These are phyloP conservation scores for Cantharis rufa DNA, from an alignment of 2,888 invertebrate genomes.

Conservation along the genomic window DNA sequence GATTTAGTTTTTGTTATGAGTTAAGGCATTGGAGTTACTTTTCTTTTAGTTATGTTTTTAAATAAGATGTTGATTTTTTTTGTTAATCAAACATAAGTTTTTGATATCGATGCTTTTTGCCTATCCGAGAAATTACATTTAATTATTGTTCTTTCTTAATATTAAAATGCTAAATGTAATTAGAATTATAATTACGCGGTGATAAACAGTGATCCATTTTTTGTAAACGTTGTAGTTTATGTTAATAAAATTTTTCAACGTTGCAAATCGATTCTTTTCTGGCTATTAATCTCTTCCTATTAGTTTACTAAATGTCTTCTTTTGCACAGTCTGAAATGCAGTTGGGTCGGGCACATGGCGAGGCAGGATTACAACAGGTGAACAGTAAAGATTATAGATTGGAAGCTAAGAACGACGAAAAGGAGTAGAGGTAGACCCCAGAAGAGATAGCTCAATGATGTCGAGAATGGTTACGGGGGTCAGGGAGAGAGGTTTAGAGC, in stretches of 20 bases:
- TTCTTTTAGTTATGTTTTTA: neutral
- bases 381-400: too few species aligned
- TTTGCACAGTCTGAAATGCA: too few species aligned
- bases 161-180: conserved; percentile 4
- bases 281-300: neutral
- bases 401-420: too few species aligned
- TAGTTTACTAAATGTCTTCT: too few species aligned
- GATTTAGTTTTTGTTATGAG: neutral
- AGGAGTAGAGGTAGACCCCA: too few species aligned
- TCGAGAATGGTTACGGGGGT: too few species aligned
- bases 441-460: too few species aligned
- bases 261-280: neutral
- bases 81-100: neutral
- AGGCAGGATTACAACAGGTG: too few species aligned
- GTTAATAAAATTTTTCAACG: conserved; percentile 20
- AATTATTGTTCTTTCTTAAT: neutral
- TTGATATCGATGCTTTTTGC: neutral
- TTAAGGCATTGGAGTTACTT: neutral
- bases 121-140: neutral
- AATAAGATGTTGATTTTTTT: neutral
- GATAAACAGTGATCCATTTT: conserved; percentile 28
- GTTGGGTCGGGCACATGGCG: too few species aligned
- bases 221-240: conserved; percentile 18
- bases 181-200: conserved; percentile 18
- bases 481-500: too few species aligned